Conservation (phyloP, 2,113 vertebrate genomes). For the Channa argus region DNA sequence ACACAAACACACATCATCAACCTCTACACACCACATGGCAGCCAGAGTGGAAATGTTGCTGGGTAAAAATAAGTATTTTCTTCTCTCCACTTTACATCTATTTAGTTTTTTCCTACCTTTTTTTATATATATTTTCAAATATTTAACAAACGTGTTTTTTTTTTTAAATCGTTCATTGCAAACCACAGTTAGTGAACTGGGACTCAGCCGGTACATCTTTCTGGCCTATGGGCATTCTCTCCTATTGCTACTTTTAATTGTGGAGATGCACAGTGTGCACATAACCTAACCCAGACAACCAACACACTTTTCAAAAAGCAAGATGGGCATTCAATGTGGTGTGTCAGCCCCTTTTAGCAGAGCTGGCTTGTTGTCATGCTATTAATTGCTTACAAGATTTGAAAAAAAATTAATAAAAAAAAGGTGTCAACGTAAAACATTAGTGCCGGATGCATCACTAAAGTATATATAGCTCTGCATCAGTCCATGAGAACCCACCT, state of each 20-base stretch:
- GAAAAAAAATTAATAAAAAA: background rate
- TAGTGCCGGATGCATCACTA: conserved; percentile 13
- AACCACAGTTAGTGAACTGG: too few species aligned
- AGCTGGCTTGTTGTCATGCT: conserved; percentile 28
- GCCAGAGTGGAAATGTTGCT: background rate
- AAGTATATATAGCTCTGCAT: background rate
- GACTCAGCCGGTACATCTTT: too few species aligned
- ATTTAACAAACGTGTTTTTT: background rate
- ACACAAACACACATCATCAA: background rate
- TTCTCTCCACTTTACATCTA: too few species aligned
- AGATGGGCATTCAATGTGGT: background rate
- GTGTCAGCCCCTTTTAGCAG: conserved; percentile 5
- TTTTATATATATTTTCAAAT: too few species aligned
- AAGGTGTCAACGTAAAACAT: conserved; percentile 21
- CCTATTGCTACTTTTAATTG: too few species aligned
- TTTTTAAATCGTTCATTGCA: background rate
- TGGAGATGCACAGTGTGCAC: too few species aligned
- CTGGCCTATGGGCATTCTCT: too few species aligned
- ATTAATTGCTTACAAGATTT: conserved; percentile 26
- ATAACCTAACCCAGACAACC: background rate
- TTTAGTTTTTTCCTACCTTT: too few species aligned
- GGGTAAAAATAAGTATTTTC: background rate
- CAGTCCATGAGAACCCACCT: background rate
- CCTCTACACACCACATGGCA: conserved; percentile 38
- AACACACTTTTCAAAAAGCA: background rate